Base-by-base conservation (phyloP, 2,113 vertebrate genomes). In the Sapayoa aenigma region DNA sequence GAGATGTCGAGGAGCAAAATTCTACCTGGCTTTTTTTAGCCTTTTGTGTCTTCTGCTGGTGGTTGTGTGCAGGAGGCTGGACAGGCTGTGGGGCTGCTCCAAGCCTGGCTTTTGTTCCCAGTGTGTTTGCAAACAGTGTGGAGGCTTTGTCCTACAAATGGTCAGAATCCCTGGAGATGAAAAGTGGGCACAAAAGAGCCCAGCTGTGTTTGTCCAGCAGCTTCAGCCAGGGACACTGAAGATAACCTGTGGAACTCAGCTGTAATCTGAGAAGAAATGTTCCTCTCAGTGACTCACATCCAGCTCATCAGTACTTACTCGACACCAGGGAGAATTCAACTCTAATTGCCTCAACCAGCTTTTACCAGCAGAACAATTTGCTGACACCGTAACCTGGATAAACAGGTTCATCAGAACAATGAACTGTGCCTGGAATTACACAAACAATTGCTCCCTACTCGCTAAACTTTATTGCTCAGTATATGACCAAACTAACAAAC, bases 311-410 rank as follows among this genome's bases (percentile, higher is more conserved):
- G 42, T 35, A 55, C 47, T 63, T 16, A 84, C 56, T 53, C 93
- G 21, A 86, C 89, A 56, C 20, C 33, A 18, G 90, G 49, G 75
- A 96, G n/a, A 90, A 30, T 72, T 80, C 91, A 91, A n/a, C 46
- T 62, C 77, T 90, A n/a, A 84, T 60, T 87, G 37, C 5, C 35
- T 23, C 52, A 68, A 14, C 16, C 76, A 80, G n/a, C 37, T 56
- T 47, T 19, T 33, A 24, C n/a, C 46, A 52, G 68, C 62, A 66
- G 23, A 37, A 77, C 27, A 24, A 39, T 41, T 53, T 67, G 72
- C 83, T 87, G 76, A 62, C 53, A 12, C 28, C 14, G 5, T 33
- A 85, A 91, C 27, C 10, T 53, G 63, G 35, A 67, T 35, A 73
- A 96, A 81, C 37, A 60, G 73, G 42, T 63, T 87, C n/a, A 12